A percentile compares a stretch with the other conserved stretches of the same genome.
Evolutionary conservation across 2,888 invertebrate species (phyloP).

Genomic region (Aelia acuminata): DNA sequence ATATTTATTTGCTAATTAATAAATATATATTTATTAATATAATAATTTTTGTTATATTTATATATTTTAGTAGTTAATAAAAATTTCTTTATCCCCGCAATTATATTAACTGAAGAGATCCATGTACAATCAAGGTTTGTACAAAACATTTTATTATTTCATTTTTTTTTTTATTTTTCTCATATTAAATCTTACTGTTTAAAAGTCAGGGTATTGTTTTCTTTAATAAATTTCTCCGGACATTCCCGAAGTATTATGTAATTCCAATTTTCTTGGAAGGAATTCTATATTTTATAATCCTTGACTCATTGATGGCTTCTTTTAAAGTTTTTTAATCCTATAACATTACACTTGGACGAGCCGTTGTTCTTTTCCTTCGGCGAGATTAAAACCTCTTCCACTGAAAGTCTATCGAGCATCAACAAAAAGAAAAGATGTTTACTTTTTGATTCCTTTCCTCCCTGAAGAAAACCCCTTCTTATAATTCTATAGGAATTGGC

Average conservation of each 20-base stretch:
- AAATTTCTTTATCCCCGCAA: too few species aligned
- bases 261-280: too few species aligned
- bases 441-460: neutral
- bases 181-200: neutral
- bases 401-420: neutral
- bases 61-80: too few species aligned
- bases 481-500: neutral
- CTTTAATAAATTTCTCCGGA: neutral
- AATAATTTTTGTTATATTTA: too few species aligned
- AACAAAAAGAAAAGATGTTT: neutral
- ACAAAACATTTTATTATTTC: too few species aligned
- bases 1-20: too few species aligned
- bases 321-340: conserved; percentile 1
- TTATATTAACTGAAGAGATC: too few species aligned
- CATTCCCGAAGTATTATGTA: neutral
- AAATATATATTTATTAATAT: too few species aligned
- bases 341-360: neutral
- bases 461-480: neutral
- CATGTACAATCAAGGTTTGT: too few species aligned
- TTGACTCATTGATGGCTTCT: neutral
- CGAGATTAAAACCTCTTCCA: neutral
- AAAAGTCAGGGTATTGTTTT: neutral
- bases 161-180: neutral
- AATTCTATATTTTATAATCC: neutral
- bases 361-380: neutral